phyloP scores from a whole-genome alignment of 2,797 vertebrate species.

The Bradypodion pumilum region DNA sequence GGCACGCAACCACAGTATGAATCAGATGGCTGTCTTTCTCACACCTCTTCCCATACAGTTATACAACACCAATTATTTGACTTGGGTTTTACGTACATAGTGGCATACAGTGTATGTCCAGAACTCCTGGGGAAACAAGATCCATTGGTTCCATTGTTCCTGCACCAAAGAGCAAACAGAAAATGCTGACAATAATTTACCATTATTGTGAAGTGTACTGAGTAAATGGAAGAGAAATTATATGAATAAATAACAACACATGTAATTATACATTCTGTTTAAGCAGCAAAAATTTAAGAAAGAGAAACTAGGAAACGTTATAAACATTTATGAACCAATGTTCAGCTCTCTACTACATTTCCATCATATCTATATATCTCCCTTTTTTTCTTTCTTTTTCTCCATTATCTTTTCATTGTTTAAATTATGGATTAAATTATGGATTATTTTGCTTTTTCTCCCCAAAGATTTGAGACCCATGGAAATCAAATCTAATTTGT shows the following conservation, averaged over 20 bases:
- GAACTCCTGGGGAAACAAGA: background rate
- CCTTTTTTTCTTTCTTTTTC: too few species aligned
- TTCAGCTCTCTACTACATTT: background rate
- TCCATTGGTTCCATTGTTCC: background rate
- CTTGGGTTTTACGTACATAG: too few species aligned
- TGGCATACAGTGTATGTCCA: too few species aligned
- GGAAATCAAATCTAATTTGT: constrained; percentile 9
- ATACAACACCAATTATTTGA: background rate
- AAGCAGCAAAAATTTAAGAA: background rate
- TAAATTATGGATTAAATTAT: background rate
- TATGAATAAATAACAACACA: background rate
- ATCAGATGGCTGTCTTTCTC: background rate
- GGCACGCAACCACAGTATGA: background rate
- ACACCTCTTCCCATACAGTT: background rate
- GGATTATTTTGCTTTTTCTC: background rate
- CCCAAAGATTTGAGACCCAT: background rate
- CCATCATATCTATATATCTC: background rate
- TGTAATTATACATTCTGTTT: background rate
- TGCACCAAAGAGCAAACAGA: background rate
- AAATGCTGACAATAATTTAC: background rate
- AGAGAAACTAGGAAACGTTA: background rate
- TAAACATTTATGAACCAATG: background rate
- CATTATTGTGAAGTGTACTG: background rate
- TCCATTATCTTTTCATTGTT: background rate
- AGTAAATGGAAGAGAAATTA: background rate